A percentile compares a stretch with the other conserved stretches of the same genome.
Conservation (phyloP, 1,140 invertebrate species). For the Zaprionus tsacasi region DNA sequence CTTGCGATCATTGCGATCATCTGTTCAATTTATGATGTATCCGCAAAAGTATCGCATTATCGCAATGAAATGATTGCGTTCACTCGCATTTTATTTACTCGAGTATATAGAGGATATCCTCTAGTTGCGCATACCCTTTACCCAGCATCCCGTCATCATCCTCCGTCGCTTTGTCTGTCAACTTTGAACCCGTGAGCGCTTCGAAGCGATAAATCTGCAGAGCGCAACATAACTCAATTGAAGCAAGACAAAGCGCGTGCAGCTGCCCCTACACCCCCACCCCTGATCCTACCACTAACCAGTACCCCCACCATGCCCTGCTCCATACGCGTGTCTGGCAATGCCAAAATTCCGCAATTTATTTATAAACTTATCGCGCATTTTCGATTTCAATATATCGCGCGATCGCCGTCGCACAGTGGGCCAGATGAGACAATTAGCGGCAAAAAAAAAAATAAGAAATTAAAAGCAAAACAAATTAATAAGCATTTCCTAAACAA, state of each 20-base stretch:
- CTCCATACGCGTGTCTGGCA: constrained; percentile 30
- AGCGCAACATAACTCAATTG: constrained; percentile 83
- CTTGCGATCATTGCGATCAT: constrained; percentile 55
- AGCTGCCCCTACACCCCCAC: constrained; percentile 6
- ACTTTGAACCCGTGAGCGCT: constrained; percentile 69
- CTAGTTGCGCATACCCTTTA: too few species aligned
- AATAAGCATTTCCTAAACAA: too few species aligned
- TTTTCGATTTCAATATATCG: constrained; percentile 55
- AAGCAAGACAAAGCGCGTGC: constrained; percentile 74
- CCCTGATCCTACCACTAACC: not conserved
- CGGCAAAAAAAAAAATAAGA: too few species aligned
- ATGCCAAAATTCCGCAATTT: constrained; percentile 75
- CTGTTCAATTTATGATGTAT: too few species aligned
- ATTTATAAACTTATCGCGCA: constrained; percentile 75
- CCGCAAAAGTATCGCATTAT: too few species aligned
- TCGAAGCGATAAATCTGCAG: constrained; percentile 64
- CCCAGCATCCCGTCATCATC: too few species aligned
- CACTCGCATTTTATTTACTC: too few species aligned
- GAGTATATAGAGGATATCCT: too few species aligned
- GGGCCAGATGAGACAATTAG: too few species aligned
- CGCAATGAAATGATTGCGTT: constrained; percentile 11
- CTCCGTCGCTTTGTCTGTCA: constrained; percentile 74
- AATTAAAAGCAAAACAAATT: too few species aligned
- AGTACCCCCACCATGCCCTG: constrained; percentile 23
- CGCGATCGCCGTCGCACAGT: constrained; percentile 16